Conservation (phyloP, 2,113 vertebrate species). For the Muntiacus muntjak region DNA sequence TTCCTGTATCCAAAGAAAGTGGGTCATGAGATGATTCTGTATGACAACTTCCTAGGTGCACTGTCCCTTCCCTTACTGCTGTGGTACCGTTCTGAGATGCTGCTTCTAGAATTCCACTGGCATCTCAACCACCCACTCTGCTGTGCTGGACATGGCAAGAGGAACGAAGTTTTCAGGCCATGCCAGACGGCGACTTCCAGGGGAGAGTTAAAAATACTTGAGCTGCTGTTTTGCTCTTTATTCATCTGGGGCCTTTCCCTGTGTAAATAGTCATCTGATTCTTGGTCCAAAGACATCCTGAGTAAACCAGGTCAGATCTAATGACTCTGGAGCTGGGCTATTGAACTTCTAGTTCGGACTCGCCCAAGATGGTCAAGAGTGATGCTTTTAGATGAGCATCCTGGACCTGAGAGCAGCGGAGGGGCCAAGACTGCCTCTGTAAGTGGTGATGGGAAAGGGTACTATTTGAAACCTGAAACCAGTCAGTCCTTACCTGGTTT, state of each 20-base stretch:
- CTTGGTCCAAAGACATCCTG: background rate
- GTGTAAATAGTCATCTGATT: background rate
- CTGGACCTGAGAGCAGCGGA: background rate
- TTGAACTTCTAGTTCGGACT: background rate
- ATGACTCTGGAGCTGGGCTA: background rate
- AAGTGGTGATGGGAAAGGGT: background rate
- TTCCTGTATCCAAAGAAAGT: background rate
- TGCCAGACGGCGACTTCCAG: background rate
- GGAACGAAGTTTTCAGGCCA: background rate
- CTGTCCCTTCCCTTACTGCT: background rate
- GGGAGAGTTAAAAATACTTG: background rate
- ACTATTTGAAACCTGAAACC: background rate
- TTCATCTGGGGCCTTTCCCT: background rate
- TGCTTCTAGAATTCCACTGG: background rate
- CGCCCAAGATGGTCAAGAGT: background rate
- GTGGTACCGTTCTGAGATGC: background rate
- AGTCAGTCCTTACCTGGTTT: background rate
- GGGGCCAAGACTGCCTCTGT: background rate
- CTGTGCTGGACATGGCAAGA: background rate
- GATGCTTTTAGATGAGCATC: background rate
- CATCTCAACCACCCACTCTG: background rate
- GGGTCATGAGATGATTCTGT: background rate
- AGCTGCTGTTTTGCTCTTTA: background rate
- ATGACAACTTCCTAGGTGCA: background rate
- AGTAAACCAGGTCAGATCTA: background rate